Base-by-base conservation (phyloP, 2,113 vertebrate genomes). In the Halcyon malimbica region DNA sequence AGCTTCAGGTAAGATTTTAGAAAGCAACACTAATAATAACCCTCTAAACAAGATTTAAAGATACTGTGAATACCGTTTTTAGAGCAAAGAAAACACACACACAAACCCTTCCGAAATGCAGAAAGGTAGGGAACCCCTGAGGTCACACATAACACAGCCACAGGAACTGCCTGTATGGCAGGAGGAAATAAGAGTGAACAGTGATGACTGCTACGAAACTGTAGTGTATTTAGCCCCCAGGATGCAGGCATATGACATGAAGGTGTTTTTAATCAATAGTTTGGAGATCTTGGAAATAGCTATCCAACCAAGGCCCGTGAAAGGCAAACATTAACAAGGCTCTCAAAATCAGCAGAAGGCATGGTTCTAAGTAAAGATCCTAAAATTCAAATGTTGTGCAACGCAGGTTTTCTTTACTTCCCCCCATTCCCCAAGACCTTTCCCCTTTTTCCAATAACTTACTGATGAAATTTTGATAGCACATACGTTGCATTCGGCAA, bases 361-460 rank as follows among this genome's bases (percentile, higher is more conserved):
- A 24, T 7, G 13, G 54, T 71, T 50, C 31, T 73, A n/a, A 68
- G 59, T n/a, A 8, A 51, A 54, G 71, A 87, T 19, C 5, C 42
- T 59, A 59, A 75, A 90, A 60, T 16, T 56, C 24, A 69, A 10
- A 39, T 6, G 20, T 65, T 60, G 46, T 73, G 35, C 68, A 79
- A 59, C 25, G 41, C 7, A 31, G 19, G 17, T 67, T 94, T n/a
- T 75, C 46, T 67, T 77, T 29, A 65, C 6, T 48, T 4, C 14
- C 14, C 7, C 14, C 6, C 2, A 1, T 8, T 0, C 0, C 35
- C 5, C 10, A 57, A 53, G 17, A 28, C 31, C 19, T 63, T 26
- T 41, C 62, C 42, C 29, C 23, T 53, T 25, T 65, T 44, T 73
- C 26, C 46, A 60, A 16, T 28, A 54, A 68, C 6, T n/a, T 41